phyloP scores from a whole-genome alignment of 2,797 vertebrate species.

The Threskiornis aethiopicus region DNA sequence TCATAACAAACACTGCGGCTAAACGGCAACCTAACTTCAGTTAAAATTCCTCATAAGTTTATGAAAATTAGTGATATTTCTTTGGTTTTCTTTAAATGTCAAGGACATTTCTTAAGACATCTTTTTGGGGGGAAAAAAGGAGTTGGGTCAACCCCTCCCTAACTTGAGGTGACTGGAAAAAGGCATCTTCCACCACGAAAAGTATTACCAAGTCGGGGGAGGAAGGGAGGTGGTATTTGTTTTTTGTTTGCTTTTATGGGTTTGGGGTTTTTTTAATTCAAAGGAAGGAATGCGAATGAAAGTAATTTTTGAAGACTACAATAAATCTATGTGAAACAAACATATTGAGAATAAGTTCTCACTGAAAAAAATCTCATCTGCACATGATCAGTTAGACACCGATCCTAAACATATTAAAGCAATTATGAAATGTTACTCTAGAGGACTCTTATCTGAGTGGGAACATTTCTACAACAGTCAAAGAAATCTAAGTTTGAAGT shows the following conservation, averaged over 20 bases:
- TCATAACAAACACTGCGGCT: not conserved
- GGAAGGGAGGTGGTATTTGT: not conserved
- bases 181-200: not conserved
- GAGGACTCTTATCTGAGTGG: constrained; percentile 49
- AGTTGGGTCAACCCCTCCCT: not conserved
- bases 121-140: not conserved
- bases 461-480: constrained; percentile 59
- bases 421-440: constrained; percentile 35
- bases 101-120: not conserved
- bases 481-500: constrained; percentile 53
- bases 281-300: not conserved
- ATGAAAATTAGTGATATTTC: not conserved
- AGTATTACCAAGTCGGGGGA: not conserved
- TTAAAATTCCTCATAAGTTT: not conserved
- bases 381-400: not conserved
- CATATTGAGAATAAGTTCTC: not conserved
- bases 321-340: not conserved
- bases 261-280: not conserved
- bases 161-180: not conserved
- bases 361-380: not conserved
- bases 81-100: not conserved
- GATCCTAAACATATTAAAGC: constrained; percentile 17
- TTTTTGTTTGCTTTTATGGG: not conserved
- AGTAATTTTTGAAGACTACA: not conserved
- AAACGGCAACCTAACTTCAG: not conserved